Conservation (phyloP, 2,113 vertebrate genomes). For the Tautogolabrus adspersus region DNA sequence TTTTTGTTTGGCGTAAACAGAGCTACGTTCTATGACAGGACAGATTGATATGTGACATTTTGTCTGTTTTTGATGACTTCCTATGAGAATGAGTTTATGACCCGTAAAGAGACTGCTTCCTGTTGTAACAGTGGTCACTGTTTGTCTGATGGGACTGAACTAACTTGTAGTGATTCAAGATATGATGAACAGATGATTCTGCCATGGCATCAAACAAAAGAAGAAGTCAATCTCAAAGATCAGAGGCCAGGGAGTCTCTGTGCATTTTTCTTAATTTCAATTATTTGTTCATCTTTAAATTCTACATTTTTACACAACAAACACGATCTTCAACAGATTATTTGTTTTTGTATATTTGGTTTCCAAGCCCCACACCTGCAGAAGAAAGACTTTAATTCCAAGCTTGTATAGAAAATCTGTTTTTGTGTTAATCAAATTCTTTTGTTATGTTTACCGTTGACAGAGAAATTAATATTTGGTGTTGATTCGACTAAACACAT, state of each 20-base stretch:
- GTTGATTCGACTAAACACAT: slow-evolving; percentile 32
- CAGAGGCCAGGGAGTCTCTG: too few species aligned
- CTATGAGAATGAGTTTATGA: background rate
- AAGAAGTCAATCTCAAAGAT: too few species aligned
- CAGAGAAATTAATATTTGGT: background rate
- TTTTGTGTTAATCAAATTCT: background rate
- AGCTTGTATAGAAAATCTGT: background rate
- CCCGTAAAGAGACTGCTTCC: background rate
- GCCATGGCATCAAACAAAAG: too few species aligned
- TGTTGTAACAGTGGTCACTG: too few species aligned
- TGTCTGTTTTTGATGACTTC: background rate
- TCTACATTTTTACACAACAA: background rate
- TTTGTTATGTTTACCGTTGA: background rate
- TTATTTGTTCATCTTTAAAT: too few species aligned
- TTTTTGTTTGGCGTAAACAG: background rate
- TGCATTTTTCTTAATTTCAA: background rate
- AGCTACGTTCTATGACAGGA: background rate
- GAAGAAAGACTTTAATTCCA: background rate
- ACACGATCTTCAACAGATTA: background rate
- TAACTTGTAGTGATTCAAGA: too few species aligned
- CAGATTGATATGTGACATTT: too few species aligned
- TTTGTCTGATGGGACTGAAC: too few species aligned
- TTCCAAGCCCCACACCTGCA: background rate
- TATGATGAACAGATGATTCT: too few species aligned
- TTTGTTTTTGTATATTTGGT: background rate